A percentile compares a stretch with the other conserved stretches of the same genome.
Evolutionary conservation across 2,888 invertebrate genomes (phyloP).

Genomic region (Acanthosepion lycidas): DNA sequence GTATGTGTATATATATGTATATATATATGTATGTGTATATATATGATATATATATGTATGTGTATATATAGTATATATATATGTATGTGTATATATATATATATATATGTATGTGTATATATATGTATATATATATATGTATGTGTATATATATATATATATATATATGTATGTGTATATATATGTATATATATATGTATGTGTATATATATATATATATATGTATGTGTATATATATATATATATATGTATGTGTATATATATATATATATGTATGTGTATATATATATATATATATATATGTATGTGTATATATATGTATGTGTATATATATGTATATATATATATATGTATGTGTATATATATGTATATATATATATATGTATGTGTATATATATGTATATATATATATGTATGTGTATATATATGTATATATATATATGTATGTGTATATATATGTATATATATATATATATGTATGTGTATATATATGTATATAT

Average conservation of each 20-base stretch:
- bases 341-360: not conserved
- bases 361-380: no score
- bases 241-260: conserved; percentile 35
- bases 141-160: not conserved
- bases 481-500: no score
- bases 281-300: not conserved
- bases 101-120: not conserved
- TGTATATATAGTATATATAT: not conserved
- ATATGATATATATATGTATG: no score
- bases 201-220: not conserved
- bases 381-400: no score
- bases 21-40: no score
- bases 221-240: not conserved
- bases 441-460: no score
- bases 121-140: not conserved
- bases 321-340: not conserved
- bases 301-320: not conserved
- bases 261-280: conserved; percentile 39
- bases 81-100: not conserved
- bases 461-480: no score
- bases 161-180: not conserved
- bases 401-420: no score
- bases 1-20: no score
- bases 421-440: no score
- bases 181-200: not conserved